Evolutionary conservation across 2,888 invertebrate genomes (phyloP).

Genomic region (Subacronicta megacephala): DNA sequence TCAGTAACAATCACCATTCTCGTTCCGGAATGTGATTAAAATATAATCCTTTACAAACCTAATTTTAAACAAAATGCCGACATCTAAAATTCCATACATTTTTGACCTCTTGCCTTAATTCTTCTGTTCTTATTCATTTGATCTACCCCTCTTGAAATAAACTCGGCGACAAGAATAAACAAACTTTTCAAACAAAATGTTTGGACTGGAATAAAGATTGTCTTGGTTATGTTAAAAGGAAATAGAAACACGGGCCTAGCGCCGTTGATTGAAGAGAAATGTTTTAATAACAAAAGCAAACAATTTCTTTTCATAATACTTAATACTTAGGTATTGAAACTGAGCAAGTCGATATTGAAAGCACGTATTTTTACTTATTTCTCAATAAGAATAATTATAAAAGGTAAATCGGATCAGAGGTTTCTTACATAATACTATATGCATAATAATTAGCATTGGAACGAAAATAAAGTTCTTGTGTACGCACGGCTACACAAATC

Average conservation of each 20-base stretch:
- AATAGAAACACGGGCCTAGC: conserved; percentile 3
- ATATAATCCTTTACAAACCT: conserved; percentile 11
- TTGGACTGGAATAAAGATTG: conserved; percentile 56
- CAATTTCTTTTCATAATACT: conserved; percentile 25
- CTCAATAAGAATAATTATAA: no score
- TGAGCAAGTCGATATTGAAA: conserved; percentile 33
- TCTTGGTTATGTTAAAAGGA: conserved; percentile 35
- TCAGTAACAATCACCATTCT: no score
- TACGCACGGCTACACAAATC: no score
- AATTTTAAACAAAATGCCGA: conserved; percentile 19
- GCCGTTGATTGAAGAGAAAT: conserved; percentile 25
- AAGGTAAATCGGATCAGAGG: no score
- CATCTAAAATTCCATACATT: conserved; percentile 42
- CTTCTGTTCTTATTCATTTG: conserved; percentile 67
- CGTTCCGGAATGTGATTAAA: conserved; percentile 30
- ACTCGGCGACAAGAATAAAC: conserved; percentile 59
- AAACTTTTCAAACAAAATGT: conserved; percentile 64
- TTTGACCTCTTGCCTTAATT: conserved; percentile 61
- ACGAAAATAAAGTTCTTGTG: no score
- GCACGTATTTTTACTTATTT: conserved; percentile 22
- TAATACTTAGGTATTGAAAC: conserved; percentile 10
- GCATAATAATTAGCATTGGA: no score
- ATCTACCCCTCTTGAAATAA: conserved; percentile 47
- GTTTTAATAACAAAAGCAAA: conserved; percentile 36
- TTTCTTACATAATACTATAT: no score